Conservation (phyloP, 2,888 invertebrate genomes). For the Polyploca ridens region DNA sequence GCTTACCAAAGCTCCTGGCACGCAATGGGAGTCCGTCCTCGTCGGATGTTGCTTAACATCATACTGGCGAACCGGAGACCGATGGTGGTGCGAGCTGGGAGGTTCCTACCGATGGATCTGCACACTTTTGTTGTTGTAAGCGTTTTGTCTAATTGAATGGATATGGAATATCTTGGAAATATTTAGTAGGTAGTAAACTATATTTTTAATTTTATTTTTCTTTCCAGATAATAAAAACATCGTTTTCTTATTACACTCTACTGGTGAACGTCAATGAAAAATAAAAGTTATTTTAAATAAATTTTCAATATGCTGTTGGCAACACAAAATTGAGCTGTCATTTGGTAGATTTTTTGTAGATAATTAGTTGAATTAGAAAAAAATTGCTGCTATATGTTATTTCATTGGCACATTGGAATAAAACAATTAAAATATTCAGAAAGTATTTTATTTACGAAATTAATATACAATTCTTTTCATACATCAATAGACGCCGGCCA, state of each 20-base stretch:
- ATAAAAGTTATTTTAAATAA: conserved; percentile 21
- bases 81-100: conserved; percentile 58
- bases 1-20: conserved; percentile 71
- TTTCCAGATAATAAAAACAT: conserved; percentile 78
- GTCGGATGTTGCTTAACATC: conserved; percentile 58
- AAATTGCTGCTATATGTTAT: neutral
- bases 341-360: neutral
- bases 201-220: conserved; percentile 12
- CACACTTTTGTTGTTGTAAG: conserved; percentile 67
- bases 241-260: conserved; percentile 76
- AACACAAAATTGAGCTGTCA: neutral
- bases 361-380: too few species aligned
- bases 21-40: conserved; percentile 55
- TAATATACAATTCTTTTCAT: conserved; percentile 82
- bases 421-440: conserved; percentile 55
- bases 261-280: conserved; percentile 74
- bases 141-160: conserved; percentile 9
- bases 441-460: conserved; percentile 83
- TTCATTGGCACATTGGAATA: conserved; percentile 28
- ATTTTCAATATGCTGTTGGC: neutral
- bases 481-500: conserved; percentile 63
- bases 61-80: conserved; percentile 58
- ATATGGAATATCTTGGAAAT: neutral
- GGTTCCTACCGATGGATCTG: conserved; percentile 70
- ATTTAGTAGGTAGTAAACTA: too few species aligned